A percentile compares a stretch with the other conserved stretches of the same genome.
These are phyloP conservation scores for Sarcophaga carnaria DNA, from an alignment of 2,888 invertebrate species.

Conservation along the genomic window DNA sequence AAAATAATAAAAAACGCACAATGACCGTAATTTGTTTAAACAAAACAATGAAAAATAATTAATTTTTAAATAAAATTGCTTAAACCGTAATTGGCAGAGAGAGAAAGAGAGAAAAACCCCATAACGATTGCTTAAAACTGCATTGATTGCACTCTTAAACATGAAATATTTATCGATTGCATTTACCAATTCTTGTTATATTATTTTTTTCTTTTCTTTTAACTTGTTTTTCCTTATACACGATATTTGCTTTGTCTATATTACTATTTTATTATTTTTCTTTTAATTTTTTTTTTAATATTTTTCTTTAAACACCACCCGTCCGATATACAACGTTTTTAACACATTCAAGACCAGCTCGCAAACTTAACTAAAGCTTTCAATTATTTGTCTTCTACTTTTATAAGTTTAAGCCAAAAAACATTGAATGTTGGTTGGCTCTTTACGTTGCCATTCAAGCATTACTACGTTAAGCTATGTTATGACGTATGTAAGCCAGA, in stretches of 20 bases:
- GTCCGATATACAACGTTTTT: slow-evolving; percentile 46
- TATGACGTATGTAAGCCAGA: slow-evolving; percentile 16
- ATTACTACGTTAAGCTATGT: neutral
- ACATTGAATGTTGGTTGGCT: no score
- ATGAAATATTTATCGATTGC: neutral
- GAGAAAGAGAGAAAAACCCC: neutral
- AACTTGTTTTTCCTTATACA: neutral
- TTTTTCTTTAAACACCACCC: neutral
- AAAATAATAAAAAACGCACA: slow-evolving; percentile 12
- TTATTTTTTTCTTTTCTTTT: slow-evolving; percentile 4
- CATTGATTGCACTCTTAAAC: slow-evolving; percentile 24
- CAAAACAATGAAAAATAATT: neutral
- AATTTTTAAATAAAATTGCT: neutral
- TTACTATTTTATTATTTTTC: neutral
- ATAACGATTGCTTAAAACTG: slow-evolving; percentile 10
- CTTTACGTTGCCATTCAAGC: neutral
- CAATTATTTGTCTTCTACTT: slow-evolving; percentile 31
- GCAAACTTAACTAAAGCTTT: slow-evolving; percentile 62
- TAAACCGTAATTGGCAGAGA: neutral
- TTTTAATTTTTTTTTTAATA: neutral
- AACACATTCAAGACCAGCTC: slow-evolving; percentile 49
- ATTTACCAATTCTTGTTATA: slow-evolving; percentile 56
- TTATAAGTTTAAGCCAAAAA: slow-evolving; percentile 34
- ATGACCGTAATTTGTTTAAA: slow-evolving; percentile 1
- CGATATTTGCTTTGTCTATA: neutral